Percentiles rank a stretch among this genome's conserved stretches.
These are phyloP conservation scores for Ibidorhyncha struthersii DNA, from an alignment of 2,113 vertebrate species.

Conservation along the genomic window DNA sequence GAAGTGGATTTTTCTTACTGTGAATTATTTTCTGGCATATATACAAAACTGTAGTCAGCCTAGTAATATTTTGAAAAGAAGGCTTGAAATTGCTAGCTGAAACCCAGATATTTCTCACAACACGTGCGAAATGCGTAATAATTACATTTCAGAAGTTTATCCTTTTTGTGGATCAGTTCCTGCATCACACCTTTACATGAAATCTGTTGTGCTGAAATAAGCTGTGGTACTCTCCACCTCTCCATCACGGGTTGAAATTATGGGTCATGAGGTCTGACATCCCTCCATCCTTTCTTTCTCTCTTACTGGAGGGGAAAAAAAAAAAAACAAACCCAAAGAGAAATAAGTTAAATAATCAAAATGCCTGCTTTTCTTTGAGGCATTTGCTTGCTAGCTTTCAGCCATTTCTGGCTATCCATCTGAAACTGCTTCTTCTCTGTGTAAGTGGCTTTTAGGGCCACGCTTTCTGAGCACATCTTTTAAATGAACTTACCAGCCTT, in stretches of 20 bases:
- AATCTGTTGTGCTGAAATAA: not conserved
- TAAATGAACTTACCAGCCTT: not conserved
- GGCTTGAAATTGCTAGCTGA: not conserved
- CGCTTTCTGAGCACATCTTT: not conserved
- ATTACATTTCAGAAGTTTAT: not conserved
- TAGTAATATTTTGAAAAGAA: not conserved
- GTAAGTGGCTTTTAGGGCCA: constrained; percentile 38
- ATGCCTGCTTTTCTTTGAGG: not conserved
- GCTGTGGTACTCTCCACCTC: not conserved
- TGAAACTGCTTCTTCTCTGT: not conserved
- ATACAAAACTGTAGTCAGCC: not conserved
- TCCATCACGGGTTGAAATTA: not conserved
- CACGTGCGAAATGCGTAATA: not conserved
- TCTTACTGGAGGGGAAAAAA: not conserved
- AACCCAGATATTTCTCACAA: not conserved
- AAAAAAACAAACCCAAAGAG: not conserved
- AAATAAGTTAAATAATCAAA: not conserved
- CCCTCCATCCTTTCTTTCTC: not conserved
- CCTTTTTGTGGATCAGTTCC: not conserved
- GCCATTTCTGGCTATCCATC: not conserved
- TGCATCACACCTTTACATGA: not conserved
- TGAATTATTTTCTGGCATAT: not conserved
- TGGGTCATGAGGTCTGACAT: not conserved
- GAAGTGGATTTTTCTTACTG: constrained; percentile 2
- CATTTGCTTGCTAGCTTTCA: constrained; percentile 1